Conservation (phyloP, 2,888 invertebrate genomes). For the Ennomos erosarius region DNA sequence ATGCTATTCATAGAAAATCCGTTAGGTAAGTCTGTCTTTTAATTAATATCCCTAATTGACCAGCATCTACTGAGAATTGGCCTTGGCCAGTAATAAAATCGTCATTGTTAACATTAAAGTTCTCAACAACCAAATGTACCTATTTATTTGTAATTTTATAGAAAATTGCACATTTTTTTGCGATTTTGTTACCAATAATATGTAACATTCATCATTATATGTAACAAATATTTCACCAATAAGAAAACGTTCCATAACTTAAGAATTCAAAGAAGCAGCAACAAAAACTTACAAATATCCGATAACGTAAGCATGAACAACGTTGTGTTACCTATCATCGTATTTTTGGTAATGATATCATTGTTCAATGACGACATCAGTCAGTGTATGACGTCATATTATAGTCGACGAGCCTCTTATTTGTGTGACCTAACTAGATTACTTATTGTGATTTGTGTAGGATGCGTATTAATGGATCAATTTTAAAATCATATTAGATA, state of each 20-base stretch:
- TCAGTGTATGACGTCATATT: conserved; percentile 24
- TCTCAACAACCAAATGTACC: conserved; percentile 1
- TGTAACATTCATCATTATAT: no score
- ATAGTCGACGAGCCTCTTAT: conserved; percentile 4
- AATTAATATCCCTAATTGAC: conserved; percentile 13
- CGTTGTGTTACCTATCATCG: no score
- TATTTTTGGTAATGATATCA: conserved; percentile 28
- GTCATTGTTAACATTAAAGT: conserved; percentile 17
- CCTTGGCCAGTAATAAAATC: conserved; percentile 45
- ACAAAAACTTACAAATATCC: no score
- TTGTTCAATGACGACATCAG: conserved; percentile 23
- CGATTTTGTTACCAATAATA: no score
- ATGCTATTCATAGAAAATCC: conserved; percentile 3
- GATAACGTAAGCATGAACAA: no score
- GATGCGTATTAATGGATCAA: background rate
- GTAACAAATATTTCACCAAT: no score
- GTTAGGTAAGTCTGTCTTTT: conserved; percentile 2
- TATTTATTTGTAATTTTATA: no score
- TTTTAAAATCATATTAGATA: no score
- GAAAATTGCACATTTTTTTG: no score
- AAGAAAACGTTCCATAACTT: no score
- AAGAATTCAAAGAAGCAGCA: no score
- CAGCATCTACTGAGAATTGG: conserved; percentile 7
- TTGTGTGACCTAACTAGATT: no score
- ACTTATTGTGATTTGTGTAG: conserved; percentile 2